Conservation (phyloP, 2,113 vertebrate species). For the Thamnaconus septentrionalis region DNA sequence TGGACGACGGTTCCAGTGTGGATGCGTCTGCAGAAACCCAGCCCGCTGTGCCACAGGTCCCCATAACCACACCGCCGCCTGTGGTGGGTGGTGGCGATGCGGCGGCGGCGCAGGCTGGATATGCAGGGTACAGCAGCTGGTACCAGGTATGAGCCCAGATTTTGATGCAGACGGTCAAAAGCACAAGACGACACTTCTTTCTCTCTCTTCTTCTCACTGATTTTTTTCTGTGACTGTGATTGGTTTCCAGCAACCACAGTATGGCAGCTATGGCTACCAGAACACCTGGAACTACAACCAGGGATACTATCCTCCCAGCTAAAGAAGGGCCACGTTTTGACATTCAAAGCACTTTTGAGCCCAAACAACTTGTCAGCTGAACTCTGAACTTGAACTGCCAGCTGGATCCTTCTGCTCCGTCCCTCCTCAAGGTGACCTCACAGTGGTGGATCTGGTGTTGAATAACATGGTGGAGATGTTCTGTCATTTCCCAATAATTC, state of each 20-base stretch:
- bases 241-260: slow-evolving; percentile 72
- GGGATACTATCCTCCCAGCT: slow-evolving; percentile 80
- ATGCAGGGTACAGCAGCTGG: slow-evolving; percentile 77
- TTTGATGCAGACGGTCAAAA: not conserved
- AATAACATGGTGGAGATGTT: slow-evolving; percentile 5
- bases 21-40: slow-evolving; percentile 36
- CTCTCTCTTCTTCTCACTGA: not conserved
- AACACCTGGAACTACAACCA: slow-evolving; percentile 82
- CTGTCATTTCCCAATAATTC: slow-evolving; percentile 11
- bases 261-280: slow-evolving; percentile 75
- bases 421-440: slow-evolving; percentile 33
- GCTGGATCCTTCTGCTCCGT: slow-evolving; percentile 24
- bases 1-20: slow-evolving; percentile 60
- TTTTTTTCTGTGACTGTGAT: not conserved
- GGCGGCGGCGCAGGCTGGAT: slow-evolving; percentile 47
- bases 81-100: slow-evolving; percentile 57
- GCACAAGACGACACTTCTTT: not conserved
- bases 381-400: slow-evolving; percentile 6
- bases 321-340: slow-evolving; percentile 14
- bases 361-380: slow-evolving; percentile 11
- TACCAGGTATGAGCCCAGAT: slow-evolving; percentile 73
- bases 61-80: slow-evolving; percentile 70
- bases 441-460: slow-evolving; percentile 22
- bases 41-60: slow-evolving; percentile 53
- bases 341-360: slow-evolving; percentile 10